Evolutionary conservation across 2,797 vertebrate species (phyloP), one percentile per base, ranked within the genome.

Genomic region (Cyprinella venusta): DNA sequence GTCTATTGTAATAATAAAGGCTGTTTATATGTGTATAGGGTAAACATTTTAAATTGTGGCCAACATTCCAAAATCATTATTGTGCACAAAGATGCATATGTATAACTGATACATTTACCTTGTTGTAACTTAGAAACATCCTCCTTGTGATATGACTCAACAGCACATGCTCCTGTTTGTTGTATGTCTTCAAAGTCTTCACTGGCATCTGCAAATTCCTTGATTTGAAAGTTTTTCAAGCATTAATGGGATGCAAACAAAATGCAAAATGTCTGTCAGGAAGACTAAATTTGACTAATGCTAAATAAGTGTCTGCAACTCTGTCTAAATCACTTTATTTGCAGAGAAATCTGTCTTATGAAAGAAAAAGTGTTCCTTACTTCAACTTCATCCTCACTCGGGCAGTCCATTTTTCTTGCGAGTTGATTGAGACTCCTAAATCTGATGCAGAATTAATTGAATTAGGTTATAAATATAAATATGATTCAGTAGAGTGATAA

Each of bases 191-290:
- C 72, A 42, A 71, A 36, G 61, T 52, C n/a, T 76, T 85, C 70
- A 64, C 1, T 63, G 8, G 82, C 24, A n/a, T 83, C 84, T 72
- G 81, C 38, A 67, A 81, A 76, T n/a, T 56, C 48, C 82, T 86
- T 54, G 45, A 0, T 54, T 79, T 48, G 1, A 78, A 52, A 4
- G 9, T 4, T 26, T 70, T 61, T 71, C 0, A 36, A 13, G 0
- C 1, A 13, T 69, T 79, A 79, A n/a, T 33, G 10, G 1, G 15
- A 30, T 77, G 9, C 59, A 63, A 12, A 74, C 4, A 30, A 5
- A 33, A 33, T 33, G 30, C 30, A 33, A 33, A 33, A 50, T 13
- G 6, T 69, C 15, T 45, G 12, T 8, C 40, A 70, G 18, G 68
- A 48, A 48, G 68, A 48, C 19, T 24, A 24, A 24, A 56, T 40